Base-by-base conservation (phyloP, 2,888 invertebrate species). In the Poecilus cupreus region DNA sequence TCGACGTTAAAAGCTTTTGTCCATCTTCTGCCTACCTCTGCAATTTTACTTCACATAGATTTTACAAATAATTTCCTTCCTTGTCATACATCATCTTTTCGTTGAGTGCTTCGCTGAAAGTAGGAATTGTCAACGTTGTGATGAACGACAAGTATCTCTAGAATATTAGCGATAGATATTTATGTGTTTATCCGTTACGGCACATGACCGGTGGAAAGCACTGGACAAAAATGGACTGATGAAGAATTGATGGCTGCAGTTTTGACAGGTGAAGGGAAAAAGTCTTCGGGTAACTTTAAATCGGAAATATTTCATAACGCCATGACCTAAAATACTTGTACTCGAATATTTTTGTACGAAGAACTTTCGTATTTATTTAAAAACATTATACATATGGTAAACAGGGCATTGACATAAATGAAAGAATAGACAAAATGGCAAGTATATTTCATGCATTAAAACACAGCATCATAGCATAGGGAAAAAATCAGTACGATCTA, bases 141-240 rank as follows among this genome's bases (percentile, higher is more conserved):
- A 79, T 79, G 64, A 46, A 79, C 79, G 79, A 70, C 68, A 79
- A 79, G 37, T 46, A 46, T 46, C 72, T 32, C 68, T 32, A 64
- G 37, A 79, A 79, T 79, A 79, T 79, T 68, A 79, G 32, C 79
- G 79, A 79, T 70, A 70, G 79, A 49, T 79, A 79, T 79, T 79
- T 79, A 79, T 79, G 79, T 79, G 79, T 79, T 79, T 79, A 79
- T 79, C 64, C 57, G 72, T 22, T 24, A 72, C 43, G 43, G 72
- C 24, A 8, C 46, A 43, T 43, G 72, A 72, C 72, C 46, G 46
- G 43, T 72, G 39, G 37, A 70, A 39, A 39, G 70, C 13, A 18
- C 32, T 39, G 16, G 46, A 43, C 22, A 72, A 24, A 22, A 72
- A 46, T 72, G 43, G 72, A 72, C 13, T 43, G 43, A 68, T 72